A percentile compares a stretch with the other conserved stretches of the same genome.
These are phyloP conservation scores for Myiothlypis coronata DNA, from an alignment of 2,797 vertebrate species.

Conservation along the genomic window DNA sequence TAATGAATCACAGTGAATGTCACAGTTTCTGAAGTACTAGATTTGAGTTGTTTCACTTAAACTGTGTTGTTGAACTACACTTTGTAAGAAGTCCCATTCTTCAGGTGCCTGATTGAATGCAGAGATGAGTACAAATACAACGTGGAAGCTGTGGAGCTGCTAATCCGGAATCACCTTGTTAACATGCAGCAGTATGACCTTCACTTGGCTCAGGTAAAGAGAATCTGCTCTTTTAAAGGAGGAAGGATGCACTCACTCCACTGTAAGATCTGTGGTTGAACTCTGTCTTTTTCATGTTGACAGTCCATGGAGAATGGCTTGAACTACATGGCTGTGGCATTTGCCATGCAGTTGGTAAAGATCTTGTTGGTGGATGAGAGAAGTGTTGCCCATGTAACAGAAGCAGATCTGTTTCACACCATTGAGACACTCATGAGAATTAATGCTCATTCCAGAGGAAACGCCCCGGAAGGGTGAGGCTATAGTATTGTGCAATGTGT, in stretches of 20 bases:
- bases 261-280: background rate
- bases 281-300: constrained; percentile 14
- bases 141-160: constrained; percentile 94
- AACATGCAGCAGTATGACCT: constrained; percentile 99
- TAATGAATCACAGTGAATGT: background rate
- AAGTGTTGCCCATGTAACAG: constrained; percentile 93
- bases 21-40: background rate
- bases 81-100: background rate
- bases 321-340: constrained; percentile 99
- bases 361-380: constrained; percentile 96
- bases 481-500: background rate
- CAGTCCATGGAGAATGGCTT: constrained; percentile 99
- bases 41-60: background rate
- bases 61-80: background rate
- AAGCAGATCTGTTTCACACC: constrained; percentile 97
- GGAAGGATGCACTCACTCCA: background rate
- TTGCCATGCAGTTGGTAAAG: constrained; percentile 98
- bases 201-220: constrained; percentile 93
- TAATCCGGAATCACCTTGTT: constrained; percentile 97
- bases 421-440: constrained; percentile 99
- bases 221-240: background rate
- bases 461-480: constrained; percentile 95
- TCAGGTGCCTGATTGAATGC: constrained; percentile 96
- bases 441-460: constrained; percentile 97
- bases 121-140: constrained; percentile 99